A percentile compares a stretch with the other conserved stretches of the same genome.
phyloP scores from a whole-genome alignment of 2,113 vertebrate species.

The Entelurus aequoreus region DNA sequence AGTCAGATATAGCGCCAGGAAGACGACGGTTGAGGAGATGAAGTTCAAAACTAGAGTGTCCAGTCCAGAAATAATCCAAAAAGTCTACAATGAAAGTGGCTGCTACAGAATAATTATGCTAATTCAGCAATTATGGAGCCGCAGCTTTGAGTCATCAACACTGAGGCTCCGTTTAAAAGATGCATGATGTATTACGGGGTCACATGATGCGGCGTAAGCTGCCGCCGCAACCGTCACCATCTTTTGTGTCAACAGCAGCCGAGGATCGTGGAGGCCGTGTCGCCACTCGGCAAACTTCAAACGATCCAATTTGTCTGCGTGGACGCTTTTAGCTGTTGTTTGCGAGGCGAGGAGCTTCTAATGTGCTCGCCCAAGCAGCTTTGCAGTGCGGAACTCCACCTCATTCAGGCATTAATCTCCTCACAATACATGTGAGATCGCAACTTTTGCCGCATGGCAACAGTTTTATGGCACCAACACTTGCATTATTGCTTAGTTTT shows the following conservation, averaged over 20 bases:
- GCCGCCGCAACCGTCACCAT: not conserved
- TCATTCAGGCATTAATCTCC: slow-evolving; percentile 3
- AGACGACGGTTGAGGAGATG: not conserved
- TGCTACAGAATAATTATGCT: slow-evolving; percentile 18
- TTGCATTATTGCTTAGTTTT: too few relatives aligned
- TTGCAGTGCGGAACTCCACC: slow-evolving; percentile 17
- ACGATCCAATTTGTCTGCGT: slow-evolving; percentile 31
- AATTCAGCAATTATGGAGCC: slow-evolving; percentile 6
- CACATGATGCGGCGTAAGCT: not conserved
- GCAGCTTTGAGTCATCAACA: slow-evolving; percentile 1
- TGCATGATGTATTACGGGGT: slow-evolving; percentile 24
- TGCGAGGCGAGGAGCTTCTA: slow-evolving; percentile 19
- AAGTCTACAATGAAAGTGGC: slow-evolving; percentile 30
- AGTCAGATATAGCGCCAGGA: slow-evolving; percentile 12
- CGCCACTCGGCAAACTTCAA: slow-evolving; percentile 34
- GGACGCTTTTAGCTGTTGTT: slow-evolving; percentile 38
- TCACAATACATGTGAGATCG: not conserved
- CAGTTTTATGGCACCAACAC: not conserved
- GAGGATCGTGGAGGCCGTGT: slow-evolving; percentile 17
- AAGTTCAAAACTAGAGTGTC: not conserved
- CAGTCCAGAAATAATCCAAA: slow-evolving; percentile 27
- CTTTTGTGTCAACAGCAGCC: slow-evolving; percentile 16
- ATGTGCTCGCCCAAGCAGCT: slow-evolving; percentile 38
- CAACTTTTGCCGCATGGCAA: not conserved
- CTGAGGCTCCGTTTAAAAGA: slow-evolving; percentile 9